These are phyloP conservation scores for Clepsis dumicolana DNA, from an alignment of 2,888 invertebrate species.

Conservation along the genomic window DNA sequence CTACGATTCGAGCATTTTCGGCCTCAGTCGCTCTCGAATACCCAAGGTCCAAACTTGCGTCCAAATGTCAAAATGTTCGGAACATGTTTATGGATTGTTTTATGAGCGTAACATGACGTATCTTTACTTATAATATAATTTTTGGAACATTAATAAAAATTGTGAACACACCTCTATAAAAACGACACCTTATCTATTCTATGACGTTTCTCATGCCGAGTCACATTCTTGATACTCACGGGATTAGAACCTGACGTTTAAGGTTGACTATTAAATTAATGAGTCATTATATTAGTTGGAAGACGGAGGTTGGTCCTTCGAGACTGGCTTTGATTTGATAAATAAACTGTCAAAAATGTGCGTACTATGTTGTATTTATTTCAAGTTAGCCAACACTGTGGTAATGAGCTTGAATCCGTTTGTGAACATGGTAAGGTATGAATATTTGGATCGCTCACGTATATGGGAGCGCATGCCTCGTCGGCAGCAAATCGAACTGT, in stretches of 20 bases:
- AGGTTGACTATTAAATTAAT: conserved; percentile 21
- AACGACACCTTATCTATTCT: not conserved
- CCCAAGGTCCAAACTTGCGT: no score
- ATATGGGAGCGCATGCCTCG: no score
- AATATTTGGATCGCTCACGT: no score
- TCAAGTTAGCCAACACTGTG: conserved; percentile 8
- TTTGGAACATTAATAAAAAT: no score
- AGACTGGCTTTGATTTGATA: not conserved
- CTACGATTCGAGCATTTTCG: no score
- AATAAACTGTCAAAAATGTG: conserved; percentile 18
- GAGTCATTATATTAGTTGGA: conserved; percentile 26
- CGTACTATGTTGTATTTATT: conserved; percentile 18
- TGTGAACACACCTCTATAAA: not conserved
- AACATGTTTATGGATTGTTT: no score
- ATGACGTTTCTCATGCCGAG: not conserved
- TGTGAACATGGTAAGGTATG: conserved; percentile 35
- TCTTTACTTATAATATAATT: no score
- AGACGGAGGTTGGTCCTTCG: not conserved
- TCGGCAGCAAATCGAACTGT: no score
- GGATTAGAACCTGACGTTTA: not conserved
- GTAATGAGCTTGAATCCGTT: conserved; percentile 25
- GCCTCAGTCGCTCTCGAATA: no score
- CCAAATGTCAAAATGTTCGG: no score
- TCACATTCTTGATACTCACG: not conserved
- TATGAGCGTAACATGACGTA: no score